Evolutionary conservation across 2,113 vertebrate species (phyloP).

Genomic region (Pseudopodoces humilis): DNA sequence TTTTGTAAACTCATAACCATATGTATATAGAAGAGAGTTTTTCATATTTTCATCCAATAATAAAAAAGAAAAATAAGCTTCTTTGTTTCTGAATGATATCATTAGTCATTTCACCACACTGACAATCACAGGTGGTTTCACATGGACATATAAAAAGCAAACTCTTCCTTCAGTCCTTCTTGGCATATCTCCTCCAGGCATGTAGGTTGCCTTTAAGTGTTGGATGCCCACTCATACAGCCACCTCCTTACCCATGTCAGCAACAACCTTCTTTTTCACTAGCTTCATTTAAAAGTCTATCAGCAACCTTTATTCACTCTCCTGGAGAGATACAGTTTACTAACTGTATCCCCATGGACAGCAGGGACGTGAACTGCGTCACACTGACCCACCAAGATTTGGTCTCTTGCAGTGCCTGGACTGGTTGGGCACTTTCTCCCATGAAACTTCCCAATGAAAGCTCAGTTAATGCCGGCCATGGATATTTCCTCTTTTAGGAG

Average conservation of each 20-base stretch:
- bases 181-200: background rate
- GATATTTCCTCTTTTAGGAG: background rate
- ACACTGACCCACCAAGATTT: accelerated
- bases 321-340: too few species aligned
- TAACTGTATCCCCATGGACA: background rate
- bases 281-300: background rate
- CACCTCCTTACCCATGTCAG: background rate
- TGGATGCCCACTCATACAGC: background rate
- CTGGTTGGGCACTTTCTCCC: background rate
- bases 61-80: background rate
- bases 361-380: background rate
- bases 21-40: background rate
- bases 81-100: background rate
- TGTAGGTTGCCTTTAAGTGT: background rate
- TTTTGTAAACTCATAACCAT: background rate
- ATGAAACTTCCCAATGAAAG: background rate
- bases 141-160: background rate
- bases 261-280: background rate
- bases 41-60: background rate
- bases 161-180: background rate
- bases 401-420: background rate
- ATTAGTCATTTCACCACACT: background rate
- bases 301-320: background rate
- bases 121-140: background rate
- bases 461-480: background rate